Evolutionary conservation across 1,140 invertebrate genomes (phyloP).

Genomic region (Drosophila arizonae): DNA sequence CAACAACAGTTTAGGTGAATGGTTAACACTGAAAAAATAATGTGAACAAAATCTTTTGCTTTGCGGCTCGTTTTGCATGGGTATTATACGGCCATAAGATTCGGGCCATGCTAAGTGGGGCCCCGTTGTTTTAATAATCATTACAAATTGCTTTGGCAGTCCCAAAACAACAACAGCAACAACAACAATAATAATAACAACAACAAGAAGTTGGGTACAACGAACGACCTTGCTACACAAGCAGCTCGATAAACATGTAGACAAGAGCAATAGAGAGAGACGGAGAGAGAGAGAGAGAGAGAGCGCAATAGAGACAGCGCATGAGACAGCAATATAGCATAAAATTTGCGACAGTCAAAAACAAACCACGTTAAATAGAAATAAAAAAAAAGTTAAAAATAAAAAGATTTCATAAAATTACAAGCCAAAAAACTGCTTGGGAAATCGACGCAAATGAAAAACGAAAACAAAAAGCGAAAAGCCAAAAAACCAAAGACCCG

Average conservation of each 20-base stretch:
- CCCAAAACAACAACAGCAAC: slow-evolving; percentile 28
- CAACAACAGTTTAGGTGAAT: slow-evolving; percentile 60
- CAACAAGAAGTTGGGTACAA: slow-evolving; percentile 48
- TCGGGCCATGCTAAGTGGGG: slow-evolving; percentile 52
- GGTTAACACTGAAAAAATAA: slow-evolving; percentile 57
- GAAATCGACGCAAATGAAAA: slow-evolving; percentile 34
- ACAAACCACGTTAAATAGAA: slow-evolving; percentile 26
- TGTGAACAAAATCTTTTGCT: slow-evolving; percentile 30
- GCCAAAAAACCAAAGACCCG: slow-evolving; percentile 18
- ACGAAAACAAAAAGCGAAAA: neutral
- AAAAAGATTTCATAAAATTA: slow-evolving; percentile 49
- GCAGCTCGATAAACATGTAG: slow-evolving; percentile 43
- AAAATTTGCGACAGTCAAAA: slow-evolving; percentile 47
- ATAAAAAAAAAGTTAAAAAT: slow-evolving; percentile 22
- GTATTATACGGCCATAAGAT: slow-evolving; percentile 35
- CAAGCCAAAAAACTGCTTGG: slow-evolving; percentile 39
- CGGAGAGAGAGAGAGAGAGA: slow-evolving; percentile 34
- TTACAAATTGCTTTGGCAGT: slow-evolving; percentile 75
- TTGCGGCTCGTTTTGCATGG: slow-evolving; percentile 33
- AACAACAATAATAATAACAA: slow-evolving; percentile 7
- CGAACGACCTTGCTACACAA: slow-evolving; percentile 79
- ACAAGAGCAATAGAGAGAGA: slow-evolving; percentile 45
- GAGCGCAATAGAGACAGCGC: neutral
- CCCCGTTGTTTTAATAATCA: slow-evolving; percentile 76
- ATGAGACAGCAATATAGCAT: neutral